Evolutionary conservation across 2,888 invertebrate genomes (phyloP).

Genomic region (Himalopsyche tibetana): DNA sequence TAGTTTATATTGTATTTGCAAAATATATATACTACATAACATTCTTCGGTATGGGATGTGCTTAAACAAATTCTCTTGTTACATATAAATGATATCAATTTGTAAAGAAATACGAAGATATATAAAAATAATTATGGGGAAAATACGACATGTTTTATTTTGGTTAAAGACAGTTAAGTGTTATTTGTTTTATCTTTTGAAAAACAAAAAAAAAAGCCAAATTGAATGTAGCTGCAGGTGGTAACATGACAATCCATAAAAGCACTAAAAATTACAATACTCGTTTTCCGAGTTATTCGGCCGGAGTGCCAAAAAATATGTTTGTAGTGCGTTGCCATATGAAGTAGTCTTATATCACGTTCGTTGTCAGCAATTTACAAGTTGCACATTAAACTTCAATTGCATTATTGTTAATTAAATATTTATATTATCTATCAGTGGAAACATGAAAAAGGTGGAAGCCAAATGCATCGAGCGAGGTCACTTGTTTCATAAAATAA

Average conservation of each 20-base stretch:
- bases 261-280: not conserved
- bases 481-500: conserved; percentile 19
- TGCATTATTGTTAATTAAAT: conserved; percentile 18
- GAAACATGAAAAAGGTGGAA: conserved; percentile 31
- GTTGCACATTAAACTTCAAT: not conserved
- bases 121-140: too few species aligned
- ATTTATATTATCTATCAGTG: conserved; percentile 19
- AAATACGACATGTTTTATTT: too few species aligned
- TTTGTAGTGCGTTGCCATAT: not conserved
- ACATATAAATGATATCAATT: too few species aligned
- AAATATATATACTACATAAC: too few species aligned
- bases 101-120: too few species aligned
- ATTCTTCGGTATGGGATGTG: too few species aligned
- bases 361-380: not conserved
- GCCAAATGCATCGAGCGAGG: conserved; percentile 17
- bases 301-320: too few species aligned
- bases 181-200: not conserved
- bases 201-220: not conserved
- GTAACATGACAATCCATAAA: not conserved
- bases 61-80: too few species aligned
- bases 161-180: too few species aligned
- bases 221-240: not conserved
- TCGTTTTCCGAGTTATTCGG: not conserved
- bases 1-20: too few species aligned
- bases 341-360: not conserved